phyloP scores from a whole-genome alignment of 2,113 vertebrate genomes.

The Corythoichthys haematopterus region DNA sequence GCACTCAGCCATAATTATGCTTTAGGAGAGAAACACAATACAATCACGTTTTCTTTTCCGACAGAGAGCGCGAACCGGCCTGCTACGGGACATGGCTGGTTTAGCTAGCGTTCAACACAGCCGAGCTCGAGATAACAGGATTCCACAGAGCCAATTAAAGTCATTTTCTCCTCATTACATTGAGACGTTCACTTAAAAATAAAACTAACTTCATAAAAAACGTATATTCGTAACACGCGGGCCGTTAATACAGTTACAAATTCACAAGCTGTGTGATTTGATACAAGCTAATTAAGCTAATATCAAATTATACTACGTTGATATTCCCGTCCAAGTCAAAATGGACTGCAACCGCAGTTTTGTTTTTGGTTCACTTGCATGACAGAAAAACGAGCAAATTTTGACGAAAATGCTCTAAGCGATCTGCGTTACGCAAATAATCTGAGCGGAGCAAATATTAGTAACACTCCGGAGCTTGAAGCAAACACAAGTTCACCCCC shows the following conservation, averaged over 20 bases:
- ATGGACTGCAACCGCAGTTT: neutral
- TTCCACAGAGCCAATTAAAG: slow-evolving; percentile 65
- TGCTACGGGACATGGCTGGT: slow-evolving; percentile 9
- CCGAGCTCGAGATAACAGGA: slow-evolving; percentile 62
- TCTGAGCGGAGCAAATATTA: neutral
- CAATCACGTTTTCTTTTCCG: neutral
- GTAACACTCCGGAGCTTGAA: neutral
- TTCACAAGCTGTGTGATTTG: neutral
- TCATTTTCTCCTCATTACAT: slow-evolving; percentile 41
- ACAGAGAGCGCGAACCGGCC: neutral
- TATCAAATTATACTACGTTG: neutral
- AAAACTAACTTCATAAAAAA: neutral
- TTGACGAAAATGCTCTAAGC: neutral
- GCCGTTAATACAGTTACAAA: neutral
- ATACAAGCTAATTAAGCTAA: slow-evolving; percentile 1
- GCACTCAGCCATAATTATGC: neutral
- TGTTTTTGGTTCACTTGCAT: slow-evolving; percentile 13
- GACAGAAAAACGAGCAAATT: neutral
- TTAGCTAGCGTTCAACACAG: slow-evolving; percentile 37
- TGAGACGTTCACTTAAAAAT: slow-evolving; percentile 29
- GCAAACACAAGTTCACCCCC: neutral
- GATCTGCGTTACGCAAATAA: slow-evolving; percentile 11
- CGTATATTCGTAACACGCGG: neutral
- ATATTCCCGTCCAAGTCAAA: neutral
- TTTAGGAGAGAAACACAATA: neutral